Conservation (phyloP, 1,140 invertebrate species). For the Bombus superbus region DNA sequence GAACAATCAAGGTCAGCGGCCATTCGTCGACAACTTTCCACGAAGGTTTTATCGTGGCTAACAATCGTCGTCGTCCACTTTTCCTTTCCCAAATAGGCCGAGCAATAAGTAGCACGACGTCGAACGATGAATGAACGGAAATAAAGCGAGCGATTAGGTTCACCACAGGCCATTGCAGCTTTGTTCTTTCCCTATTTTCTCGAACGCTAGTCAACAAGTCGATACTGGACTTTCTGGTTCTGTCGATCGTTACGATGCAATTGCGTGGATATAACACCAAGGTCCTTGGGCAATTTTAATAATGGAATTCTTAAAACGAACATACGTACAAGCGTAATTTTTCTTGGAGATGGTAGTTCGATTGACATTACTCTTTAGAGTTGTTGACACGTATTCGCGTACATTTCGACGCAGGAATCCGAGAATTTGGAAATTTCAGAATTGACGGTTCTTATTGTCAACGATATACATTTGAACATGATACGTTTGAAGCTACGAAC, state of each 20-base stretch:
- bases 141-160: not conserved
- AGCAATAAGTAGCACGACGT: slow-evolving; percentile 48
- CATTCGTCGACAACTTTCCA: slow-evolving; percentile 62
- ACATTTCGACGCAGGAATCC: too few species aligned
- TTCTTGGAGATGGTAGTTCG: not conserved
- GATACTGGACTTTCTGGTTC: not conserved
- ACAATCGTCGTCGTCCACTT: slow-evolving; percentile 59
- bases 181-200: not conserved
- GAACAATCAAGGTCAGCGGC: slow-evolving; percentile 60
- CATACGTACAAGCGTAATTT: not conserved
- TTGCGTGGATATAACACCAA: too few species aligned
- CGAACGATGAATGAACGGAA: slow-evolving; percentile 47
- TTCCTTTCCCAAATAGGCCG: slow-evolving; percentile 50
- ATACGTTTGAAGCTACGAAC: too few species aligned
- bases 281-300: too few species aligned
- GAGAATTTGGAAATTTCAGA: too few species aligned
- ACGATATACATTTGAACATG: too few species aligned
- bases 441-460: too few species aligned
- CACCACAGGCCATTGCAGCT: not conserved
- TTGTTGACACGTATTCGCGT: too few species aligned
- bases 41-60: slow-evolving; percentile 43
- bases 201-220: not conserved
- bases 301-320: too few species aligned
- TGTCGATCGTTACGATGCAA: not conserved
- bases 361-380: too few species aligned